A percentile compares a stretch with the other conserved stretches of the same genome.
Evolutionary conservation across 2,888 invertebrate genomes (phyloP).

Genomic region (Fissipunctia ypsillon): DNA sequence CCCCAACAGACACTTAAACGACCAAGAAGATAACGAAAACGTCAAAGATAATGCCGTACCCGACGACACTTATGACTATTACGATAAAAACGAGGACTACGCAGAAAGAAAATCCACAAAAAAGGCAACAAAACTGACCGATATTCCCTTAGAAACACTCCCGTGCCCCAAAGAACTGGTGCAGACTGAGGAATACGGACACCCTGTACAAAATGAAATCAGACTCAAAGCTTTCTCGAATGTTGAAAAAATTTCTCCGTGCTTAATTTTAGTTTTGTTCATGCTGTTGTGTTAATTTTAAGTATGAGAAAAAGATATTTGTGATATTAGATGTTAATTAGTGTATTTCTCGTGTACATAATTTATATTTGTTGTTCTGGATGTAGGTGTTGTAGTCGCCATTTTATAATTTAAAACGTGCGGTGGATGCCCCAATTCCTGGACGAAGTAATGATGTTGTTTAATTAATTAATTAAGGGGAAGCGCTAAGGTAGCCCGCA

Average conservation of each 20-base stretch:
- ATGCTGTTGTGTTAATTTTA: constrained; percentile 75
- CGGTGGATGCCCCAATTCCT: constrained; percentile 40
- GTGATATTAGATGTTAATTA: constrained; percentile 87
- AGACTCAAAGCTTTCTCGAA: constrained; percentile 85
- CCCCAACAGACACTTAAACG: constrained; percentile 78
- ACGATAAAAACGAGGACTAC: constrained; percentile 84
- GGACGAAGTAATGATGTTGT: constrained; percentile 23
- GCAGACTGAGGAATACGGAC: constrained; percentile 86
- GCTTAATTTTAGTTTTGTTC: constrained; percentile 72
- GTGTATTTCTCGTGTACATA: constrained; percentile 75
- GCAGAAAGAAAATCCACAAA: constrained; percentile 75
- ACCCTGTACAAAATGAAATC: constrained; percentile 88
- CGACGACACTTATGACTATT: constrained; percentile 85
- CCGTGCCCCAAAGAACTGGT: constrained; percentile 88
- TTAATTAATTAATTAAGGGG: constrained; percentile 37
- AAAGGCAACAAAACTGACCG: constrained; percentile 82
- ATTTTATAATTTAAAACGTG: constrained; percentile 48
- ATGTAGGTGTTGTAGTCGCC: constrained; percentile 64
- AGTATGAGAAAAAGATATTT: constrained; percentile 79
- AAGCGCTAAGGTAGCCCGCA: too few species aligned
- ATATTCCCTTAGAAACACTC: constrained; percentile 84
- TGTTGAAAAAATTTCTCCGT: constrained; percentile 74
- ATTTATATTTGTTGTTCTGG: constrained; percentile 71
- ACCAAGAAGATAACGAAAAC: constrained; percentile 74
- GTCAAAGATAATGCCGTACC: constrained; percentile 76